Evolutionary conservation across 1,140 invertebrate genomes (phyloP).

Genomic region (Oedothorax gibbosus): DNA sequence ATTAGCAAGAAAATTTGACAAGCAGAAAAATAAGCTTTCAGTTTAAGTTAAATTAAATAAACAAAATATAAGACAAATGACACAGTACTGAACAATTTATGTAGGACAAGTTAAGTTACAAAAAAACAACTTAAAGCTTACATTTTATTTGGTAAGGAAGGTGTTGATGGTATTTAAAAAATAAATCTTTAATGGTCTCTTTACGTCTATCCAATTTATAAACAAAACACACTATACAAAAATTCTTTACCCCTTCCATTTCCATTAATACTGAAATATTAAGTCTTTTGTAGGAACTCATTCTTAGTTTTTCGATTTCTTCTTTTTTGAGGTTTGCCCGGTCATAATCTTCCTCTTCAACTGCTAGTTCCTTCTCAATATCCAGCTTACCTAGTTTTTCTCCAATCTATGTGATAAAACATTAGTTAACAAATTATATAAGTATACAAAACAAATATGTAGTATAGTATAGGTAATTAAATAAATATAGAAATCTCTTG

Average conservation of each 20-base stretch:
- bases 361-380: slow-evolving; percentile 89
- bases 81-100: too few species aligned
- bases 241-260: slow-evolving; percentile 75
- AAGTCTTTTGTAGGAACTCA: slow-evolving; percentile 78
- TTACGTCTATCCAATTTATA: too few species aligned
- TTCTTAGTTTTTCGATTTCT: slow-evolving; percentile 85
- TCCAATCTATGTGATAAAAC: slow-evolving; percentile 72
- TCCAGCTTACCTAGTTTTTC: slow-evolving; percentile 91
- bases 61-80: too few species aligned
- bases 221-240: slow-evolving; percentile 66
- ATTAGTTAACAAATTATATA: background rate
- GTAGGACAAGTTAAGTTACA: too few species aligned
- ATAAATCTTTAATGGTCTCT: too few species aligned
- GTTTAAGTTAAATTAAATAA: too few species aligned
- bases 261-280: slow-evolving; percentile 83
- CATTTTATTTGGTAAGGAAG: too few species aligned
- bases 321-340: slow-evolving; percentile 88
- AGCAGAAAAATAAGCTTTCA: too few species aligned
- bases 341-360: slow-evolving; percentile 90
- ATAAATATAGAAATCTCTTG: background rate
- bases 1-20: too few species aligned
- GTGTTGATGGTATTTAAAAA: too few species aligned
- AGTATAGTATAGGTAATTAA: background rate
- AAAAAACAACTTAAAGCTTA: too few species aligned
- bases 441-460: background rate